phyloP scores from a whole-genome alignment of 2,113 vertebrate species.

The Pitta sordida region DNA sequence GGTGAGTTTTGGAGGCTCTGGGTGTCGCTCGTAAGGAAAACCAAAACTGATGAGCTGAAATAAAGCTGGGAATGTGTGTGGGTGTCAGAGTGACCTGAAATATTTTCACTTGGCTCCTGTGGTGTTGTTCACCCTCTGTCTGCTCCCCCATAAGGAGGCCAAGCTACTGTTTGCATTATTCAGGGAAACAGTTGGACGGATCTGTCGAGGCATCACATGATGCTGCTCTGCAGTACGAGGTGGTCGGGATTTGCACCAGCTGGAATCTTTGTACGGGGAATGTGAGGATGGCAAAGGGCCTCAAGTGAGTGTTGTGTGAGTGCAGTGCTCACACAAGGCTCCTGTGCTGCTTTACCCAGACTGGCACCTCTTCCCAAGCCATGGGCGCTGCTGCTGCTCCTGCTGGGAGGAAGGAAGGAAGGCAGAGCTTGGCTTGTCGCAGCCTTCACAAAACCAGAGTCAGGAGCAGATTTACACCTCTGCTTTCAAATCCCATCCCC shows the following conservation, averaged over 20 bases:
- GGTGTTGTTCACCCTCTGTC: background rate
- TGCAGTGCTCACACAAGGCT: background rate
- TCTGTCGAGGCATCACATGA: background rate
- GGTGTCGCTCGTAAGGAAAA: accelerated
- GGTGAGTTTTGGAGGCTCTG: background rate
- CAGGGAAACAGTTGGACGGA: background rate
- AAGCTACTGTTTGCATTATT: background rate
- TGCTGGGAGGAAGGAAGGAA: background rate
- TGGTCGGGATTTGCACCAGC: background rate
- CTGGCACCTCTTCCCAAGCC: background rate
- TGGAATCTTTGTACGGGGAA: background rate
- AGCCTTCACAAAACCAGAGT: background rate
- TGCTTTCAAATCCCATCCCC: background rate
- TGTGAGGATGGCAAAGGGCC: background rate
- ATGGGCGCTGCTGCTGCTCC: background rate
- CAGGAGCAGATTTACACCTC: background rate
- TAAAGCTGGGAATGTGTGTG: background rate
- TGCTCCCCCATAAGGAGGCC: background rate
- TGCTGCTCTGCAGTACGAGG: background rate
- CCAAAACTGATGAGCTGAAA: background rate
- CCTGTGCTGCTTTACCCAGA: background rate
- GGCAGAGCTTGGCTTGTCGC: background rate
- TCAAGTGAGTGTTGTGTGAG: background rate
- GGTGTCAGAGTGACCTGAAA: constrained; percentile 14
- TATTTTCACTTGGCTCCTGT: background rate